These are phyloP conservation scores for Oxygymnocypris stewartii DNA, from an alignment of 2,113 vertebrate genomes.

Conservation along the genomic window DNA sequence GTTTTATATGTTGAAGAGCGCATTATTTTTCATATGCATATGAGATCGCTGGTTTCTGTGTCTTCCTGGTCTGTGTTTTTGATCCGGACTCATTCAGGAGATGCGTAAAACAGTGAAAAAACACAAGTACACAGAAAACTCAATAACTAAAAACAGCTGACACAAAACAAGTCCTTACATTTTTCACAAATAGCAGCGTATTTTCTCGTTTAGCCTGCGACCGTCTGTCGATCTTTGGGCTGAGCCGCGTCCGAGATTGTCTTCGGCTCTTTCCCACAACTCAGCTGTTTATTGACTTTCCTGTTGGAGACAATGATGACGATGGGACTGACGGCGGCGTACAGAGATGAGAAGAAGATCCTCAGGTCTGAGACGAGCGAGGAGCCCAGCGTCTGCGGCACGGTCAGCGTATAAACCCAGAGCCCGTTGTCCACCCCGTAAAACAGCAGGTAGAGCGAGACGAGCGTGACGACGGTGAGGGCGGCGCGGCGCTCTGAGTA, in stretches of 20 bases:
- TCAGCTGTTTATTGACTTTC: conserved; percentile 67
- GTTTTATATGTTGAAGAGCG: too few species aligned
- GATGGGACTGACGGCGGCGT: conserved; percentile 72
- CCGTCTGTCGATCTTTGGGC: background rate
- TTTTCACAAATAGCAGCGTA: background rate
- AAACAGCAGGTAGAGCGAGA: conserved; percentile 71
- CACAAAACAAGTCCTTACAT: background rate
- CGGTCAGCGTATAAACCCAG: conserved; percentile 76
- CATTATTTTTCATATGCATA: too few species aligned
- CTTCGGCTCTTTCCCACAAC: conserved; percentile 48
- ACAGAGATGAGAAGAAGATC: conserved; percentile 75
- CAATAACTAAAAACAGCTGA: background rate
- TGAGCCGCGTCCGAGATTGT: background rate
- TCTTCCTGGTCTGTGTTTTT: too few species aligned
- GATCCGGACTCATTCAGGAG: too few species aligned
- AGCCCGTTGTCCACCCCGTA: conserved; percentile 75
- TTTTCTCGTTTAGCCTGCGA: conserved; percentile 11
- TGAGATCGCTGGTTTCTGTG: too few species aligned
- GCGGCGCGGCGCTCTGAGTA: conserved; percentile 67
- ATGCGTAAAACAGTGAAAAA: too few species aligned
- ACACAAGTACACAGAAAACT: too few species aligned
- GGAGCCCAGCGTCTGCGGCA: conserved; percentile 66
- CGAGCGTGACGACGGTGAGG: conserved; percentile 70
- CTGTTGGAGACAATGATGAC: conserved; percentile 74
- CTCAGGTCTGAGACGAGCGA: conserved; percentile 73